These are phyloP conservation scores for Nephrocerus scutellatus DNA, from an alignment of 2,888 invertebrate species.

Conservation along the genomic window DNA sequence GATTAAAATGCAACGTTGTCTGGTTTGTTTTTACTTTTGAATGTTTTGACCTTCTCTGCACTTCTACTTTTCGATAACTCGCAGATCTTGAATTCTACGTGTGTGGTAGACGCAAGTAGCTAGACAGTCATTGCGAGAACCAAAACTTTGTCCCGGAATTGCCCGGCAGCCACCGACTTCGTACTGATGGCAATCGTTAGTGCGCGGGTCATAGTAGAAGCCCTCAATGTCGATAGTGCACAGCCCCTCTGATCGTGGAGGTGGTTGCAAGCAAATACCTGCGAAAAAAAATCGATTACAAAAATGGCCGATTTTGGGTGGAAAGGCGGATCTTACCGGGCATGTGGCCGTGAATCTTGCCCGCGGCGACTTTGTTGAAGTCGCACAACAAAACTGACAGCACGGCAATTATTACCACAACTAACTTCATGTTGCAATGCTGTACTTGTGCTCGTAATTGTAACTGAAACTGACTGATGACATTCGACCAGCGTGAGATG, in stretches of 20 bases:
- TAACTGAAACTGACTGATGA: too few relatives aligned
- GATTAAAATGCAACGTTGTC: too few relatives aligned
- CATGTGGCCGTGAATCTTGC: conserved; percentile 10
- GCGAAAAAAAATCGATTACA: neutral
- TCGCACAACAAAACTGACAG: conserved; percentile 7
- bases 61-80: conserved; percentile 32
- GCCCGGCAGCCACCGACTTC: conserved; percentile 38
- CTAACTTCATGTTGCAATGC: too few relatives aligned
- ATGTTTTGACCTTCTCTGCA: too few relatives aligned
- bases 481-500: too few relatives aligned
- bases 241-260: conserved; percentile 38
- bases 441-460: too few relatives aligned
- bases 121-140: conserved; percentile 36
- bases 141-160: conserved; percentile 40
- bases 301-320: too few relatives aligned
- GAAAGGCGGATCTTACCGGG: too few relatives aligned
- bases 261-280: conserved; percentile 39
- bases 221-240: conserved; percentile 44
- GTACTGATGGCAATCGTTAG: conserved; percentile 35
- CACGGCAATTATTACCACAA: too few relatives aligned
- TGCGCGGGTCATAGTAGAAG: conserved; percentile 36
- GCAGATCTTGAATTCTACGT: conserved; percentile 35
- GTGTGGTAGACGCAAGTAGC: conserved; percentile 36
- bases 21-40: too few relatives aligned
- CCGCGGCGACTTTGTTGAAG: conserved; percentile 23